Conservation (phyloP, 1,140 invertebrate species). For the Trichonephila inaurata region DNA sequence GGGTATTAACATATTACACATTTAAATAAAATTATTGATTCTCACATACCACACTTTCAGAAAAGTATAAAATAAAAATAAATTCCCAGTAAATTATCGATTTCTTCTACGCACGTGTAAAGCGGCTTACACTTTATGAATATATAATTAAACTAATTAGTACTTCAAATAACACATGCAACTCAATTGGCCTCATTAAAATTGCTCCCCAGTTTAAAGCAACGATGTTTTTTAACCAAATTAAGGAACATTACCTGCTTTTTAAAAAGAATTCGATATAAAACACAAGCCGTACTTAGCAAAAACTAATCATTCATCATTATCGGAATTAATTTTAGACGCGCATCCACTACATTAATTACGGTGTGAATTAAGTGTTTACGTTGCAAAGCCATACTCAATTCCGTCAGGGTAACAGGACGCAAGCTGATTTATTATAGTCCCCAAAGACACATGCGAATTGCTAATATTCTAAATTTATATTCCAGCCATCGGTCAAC, state of each 20-base stretch:
- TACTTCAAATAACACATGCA: conserved; percentile 13
- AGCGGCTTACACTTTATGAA: not conserved
- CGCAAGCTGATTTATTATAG: conserved; percentile 59
- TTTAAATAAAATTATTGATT: not conserved
- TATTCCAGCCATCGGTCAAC: conserved; percentile 68
- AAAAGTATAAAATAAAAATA: not conserved
- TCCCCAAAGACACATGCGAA: conserved; percentile 53
- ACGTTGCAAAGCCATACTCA: not conserved
- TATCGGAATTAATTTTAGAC: conserved; percentile 53
- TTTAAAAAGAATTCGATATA: not conserved
- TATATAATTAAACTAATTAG: conserved; percentile 12
- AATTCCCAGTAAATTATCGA: not conserved
- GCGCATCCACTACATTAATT: conserved; percentile 36
- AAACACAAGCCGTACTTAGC: not conserved
- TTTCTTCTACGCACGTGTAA: not conserved
- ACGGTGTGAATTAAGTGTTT: conserved; percentile 55
- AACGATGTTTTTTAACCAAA: not conserved
- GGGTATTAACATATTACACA: too few species aligned
- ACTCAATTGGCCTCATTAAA: conserved; percentile 18
- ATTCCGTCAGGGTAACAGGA: conserved; percentile 1
- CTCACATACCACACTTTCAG: not conserved
- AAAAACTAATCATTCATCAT: conserved; percentile 54
- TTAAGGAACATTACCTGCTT: not conserved
- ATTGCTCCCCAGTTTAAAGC: not conserved
- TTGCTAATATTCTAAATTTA: conserved; percentile 67